Base-by-base conservation (phyloP, 2,888 invertebrate species). In the Cheilosia variabilis region DNA sequence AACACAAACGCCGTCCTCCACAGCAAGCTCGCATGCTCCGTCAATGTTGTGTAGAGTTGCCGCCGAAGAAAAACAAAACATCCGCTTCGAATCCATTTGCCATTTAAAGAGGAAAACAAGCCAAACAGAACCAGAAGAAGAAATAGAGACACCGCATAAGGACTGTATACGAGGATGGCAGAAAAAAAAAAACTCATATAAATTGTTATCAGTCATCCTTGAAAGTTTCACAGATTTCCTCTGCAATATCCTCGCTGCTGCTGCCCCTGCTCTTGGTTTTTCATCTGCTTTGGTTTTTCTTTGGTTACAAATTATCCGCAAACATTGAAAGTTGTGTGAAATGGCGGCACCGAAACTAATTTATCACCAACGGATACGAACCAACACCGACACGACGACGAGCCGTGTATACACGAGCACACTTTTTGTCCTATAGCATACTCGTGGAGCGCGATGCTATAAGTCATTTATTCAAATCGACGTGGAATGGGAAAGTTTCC, bases 201-300 rank as follows among this genome's bases (percentile, higher is more conserved):
- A 86, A 86, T 86, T 86, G 86, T 86, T 86, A 86, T 86, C 86
- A 86, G 86, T 86, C 86, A 86, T 86, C 86, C 86, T 86, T 86
- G 80, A 81, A 86, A 86, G 66, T 86, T 86, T 86, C 50, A 58
- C 66, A 86, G 81, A 80, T 76, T 80, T 76, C 71, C 75, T 79
- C 75, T 57, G 22, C 63, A 41, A 50, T 7, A 37, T 34, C 62
- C 57, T 31, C 9, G 9, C 31, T 31, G 37, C 3, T 37, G 37
- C 78, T 31, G 10, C 50, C 13, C 43, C 68, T 58, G 34, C 57
- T 24, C 60, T 17, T 47, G 62, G 31, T 17, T 60, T 19, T 19
- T 63, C 50, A 58, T 41, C 22, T 69, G 4, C 60, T 77, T 41
- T 66, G 55, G 55, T 76, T 80, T 71, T 86, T 73, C 60, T 73